Base-by-base conservation (phyloP, 2,113 vertebrate genomes). In the Ceyx cyanopectus region DNA sequence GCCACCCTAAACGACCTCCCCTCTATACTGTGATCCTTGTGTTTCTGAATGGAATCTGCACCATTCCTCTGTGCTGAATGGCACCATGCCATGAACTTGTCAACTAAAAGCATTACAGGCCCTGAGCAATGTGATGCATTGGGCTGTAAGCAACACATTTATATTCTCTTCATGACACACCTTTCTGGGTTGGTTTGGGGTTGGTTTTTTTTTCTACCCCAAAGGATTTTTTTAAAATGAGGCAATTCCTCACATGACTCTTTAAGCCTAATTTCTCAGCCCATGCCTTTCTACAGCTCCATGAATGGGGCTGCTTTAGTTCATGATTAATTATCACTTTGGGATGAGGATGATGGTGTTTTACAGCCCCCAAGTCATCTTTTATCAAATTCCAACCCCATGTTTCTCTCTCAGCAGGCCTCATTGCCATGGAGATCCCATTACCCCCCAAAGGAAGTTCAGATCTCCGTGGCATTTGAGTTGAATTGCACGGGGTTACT, bases 351-450 rank as follows among this genome's bases (percentile, higher is more conserved):
- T 26, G 80, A 91, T 50, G 85, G 85, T 80, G 77, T 94, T 95
- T 95, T 86, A 94, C 78, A 92, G 94, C 68, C 85, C 87, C 60
- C 74, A 54, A 92, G 86, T 87, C 75, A 93, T 80, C 89, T 91
- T 85, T 85, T 91, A 94, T 91, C 95, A 95, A 95, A 95, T 95
- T 96, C 94, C 96, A 96, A 85, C 24, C 80, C 83, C 81, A 7
- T 69, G 85, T 83, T 95, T 92, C 92, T 95, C 89, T 94, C 95
- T 72, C 96, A 92, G 96, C 95, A 94, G 94, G 93, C 92, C 92
- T 73, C 89, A 95, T 96, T 76, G 89, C 95, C 85, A 94, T 92
- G 84, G 95, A 93, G 93, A 97, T 92, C 88, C 88, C 80, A 89
- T 87, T 91, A 92, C 91, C 85, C 91, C 79, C 79, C 83, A 77